phyloP scores from a whole-genome alignment of 2,113 vertebrate genomes.

The Gnathonemus echidnorhynchus region DNA sequence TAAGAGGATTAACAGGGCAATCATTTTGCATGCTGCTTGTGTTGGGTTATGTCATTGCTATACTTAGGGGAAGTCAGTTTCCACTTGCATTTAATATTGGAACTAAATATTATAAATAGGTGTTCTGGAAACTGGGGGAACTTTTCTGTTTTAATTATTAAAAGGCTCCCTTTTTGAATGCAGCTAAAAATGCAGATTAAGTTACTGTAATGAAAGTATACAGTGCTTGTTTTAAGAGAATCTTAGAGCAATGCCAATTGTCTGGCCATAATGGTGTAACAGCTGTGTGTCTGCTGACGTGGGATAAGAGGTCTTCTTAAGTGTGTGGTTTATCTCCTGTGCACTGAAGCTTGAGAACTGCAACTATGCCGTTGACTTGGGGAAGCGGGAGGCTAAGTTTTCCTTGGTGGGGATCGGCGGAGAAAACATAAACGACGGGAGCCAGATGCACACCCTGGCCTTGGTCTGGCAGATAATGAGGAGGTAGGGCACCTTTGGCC shows the following conservation, averaged over 20 bases:
- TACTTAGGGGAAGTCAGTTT: not conserved
- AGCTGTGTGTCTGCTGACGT: not conserved
- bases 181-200: not conserved
- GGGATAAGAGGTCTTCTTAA: too few species aligned
- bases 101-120: not conserved
- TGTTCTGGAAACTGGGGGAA: not conserved
- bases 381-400: slow-evolving; percentile 78
- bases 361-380: slow-evolving; percentile 86
- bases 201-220: not conserved
- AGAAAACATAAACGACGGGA: slow-evolving; percentile 83
- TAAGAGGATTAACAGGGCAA: not conserved
- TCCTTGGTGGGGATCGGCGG: slow-evolving; percentile 93
- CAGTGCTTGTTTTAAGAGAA: not conserved
- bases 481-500: slow-evolving; percentile 59
- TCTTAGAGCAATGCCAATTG: not conserved
- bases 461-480: slow-evolving; percentile 96
- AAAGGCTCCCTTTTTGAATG: not conserved
- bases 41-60: not conserved
- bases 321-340: not conserved
- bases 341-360: slow-evolving; percentile 85
- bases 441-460: slow-evolving; percentile 78
- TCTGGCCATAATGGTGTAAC: not conserved
- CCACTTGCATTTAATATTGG: not conserved
- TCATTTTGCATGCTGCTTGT: not conserved
- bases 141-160: not conserved